A percentile compares a stretch with the other conserved stretches of the same genome.
These are phyloP conservation scores for Leptothorax acervorum DNA, from an alignment of 2,888 invertebrate species.

Conservation along the genomic window DNA sequence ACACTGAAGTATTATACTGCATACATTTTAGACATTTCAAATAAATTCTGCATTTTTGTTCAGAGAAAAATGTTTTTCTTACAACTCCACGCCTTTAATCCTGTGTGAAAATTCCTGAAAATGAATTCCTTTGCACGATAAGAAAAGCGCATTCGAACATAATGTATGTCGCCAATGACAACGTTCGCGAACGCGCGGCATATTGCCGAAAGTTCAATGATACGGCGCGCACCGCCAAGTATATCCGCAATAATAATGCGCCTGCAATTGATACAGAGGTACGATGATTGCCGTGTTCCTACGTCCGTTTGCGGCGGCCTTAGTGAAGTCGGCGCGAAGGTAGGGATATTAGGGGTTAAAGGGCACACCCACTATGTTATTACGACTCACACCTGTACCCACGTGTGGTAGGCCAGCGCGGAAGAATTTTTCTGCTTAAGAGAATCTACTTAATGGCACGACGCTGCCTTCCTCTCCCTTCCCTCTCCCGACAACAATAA, in stretches of 20 bases:
- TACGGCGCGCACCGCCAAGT: slow-evolving; percentile 68
- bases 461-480: slow-evolving; percentile 58
- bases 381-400: slow-evolving; percentile 84
- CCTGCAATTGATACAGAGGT: slow-evolving; percentile 83
- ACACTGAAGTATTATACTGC: slow-evolving; percentile 41
- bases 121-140: background rate
- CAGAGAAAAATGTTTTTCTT: background rate
- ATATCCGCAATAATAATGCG: slow-evolving; percentile 81
- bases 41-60: slow-evolving; percentile 48
- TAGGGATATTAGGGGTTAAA: slow-evolving; percentile 80
- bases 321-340: slow-evolving; percentile 80
- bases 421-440: slow-evolving; percentile 68
- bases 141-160: slow-evolving; percentile 17
- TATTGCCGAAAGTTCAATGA: slow-evolving; percentile 63
- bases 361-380: slow-evolving; percentile 83
- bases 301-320: slow-evolving; percentile 81
- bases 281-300: slow-evolving; percentile 81
- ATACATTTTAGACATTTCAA: slow-evolving; percentile 26
- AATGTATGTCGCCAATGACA: slow-evolving; percentile 33
- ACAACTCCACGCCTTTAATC: background rate
- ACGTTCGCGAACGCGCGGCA: slow-evolving; percentile 24
- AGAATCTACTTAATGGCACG: slow-evolving; percentile 73
- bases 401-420: slow-evolving; percentile 64
- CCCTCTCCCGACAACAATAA: slow-evolving; percentile 48
- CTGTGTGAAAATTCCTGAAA: background rate